phyloP scores from a whole-genome alignment of 2,888 invertebrate species.

The Carpatolechia fugitivella region DNA sequence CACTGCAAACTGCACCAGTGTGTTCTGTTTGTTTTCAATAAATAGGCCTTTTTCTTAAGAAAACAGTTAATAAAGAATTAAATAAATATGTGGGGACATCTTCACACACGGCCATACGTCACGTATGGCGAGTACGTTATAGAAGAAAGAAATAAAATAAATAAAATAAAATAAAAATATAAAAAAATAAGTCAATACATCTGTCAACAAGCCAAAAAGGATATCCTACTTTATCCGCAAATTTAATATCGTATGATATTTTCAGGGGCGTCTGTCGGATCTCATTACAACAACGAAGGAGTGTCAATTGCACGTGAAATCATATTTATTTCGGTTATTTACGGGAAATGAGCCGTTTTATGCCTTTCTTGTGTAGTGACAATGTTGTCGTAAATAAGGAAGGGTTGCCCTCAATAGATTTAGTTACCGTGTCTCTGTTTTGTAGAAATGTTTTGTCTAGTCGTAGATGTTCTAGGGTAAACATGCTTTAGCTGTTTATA shows the following conservation, averaged over 20 bases:
- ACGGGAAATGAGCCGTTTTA: conserved; percentile 13
- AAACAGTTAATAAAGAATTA: neutral
- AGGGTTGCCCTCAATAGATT: neutral
- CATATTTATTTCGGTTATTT: conserved; percentile 19
- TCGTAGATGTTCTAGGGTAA: too few relatives aligned
- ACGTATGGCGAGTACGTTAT: too few relatives aligned
- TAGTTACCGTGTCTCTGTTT: neutral
- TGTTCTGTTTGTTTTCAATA: too few relatives aligned
- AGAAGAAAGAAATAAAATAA: too few relatives aligned
- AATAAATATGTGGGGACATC: neutral
- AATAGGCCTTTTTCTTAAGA: too few relatives aligned
- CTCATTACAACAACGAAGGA: conserved; percentile 18
- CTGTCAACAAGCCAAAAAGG: neutral
- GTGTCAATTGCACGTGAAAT: conserved; percentile 21
- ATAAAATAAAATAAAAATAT: too few relatives aligned
- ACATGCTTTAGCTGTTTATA: too few relatives aligned
- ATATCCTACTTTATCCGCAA: conserved; percentile 5
- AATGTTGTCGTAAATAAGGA: conserved; percentile 3
- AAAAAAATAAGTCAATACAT: too few relatives aligned
- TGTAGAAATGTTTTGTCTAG: too few relatives aligned
- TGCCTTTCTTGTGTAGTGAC: conserved; percentile 10
- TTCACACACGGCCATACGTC: neutral
- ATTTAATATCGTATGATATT: conserved; percentile 17
- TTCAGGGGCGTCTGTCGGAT: conserved; percentile 13
- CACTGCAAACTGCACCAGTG: too few relatives aligned